phyloP scores from a whole-genome alignment of 2,113 vertebrate genomes.

The Oncorhynchus keta region DNA sequence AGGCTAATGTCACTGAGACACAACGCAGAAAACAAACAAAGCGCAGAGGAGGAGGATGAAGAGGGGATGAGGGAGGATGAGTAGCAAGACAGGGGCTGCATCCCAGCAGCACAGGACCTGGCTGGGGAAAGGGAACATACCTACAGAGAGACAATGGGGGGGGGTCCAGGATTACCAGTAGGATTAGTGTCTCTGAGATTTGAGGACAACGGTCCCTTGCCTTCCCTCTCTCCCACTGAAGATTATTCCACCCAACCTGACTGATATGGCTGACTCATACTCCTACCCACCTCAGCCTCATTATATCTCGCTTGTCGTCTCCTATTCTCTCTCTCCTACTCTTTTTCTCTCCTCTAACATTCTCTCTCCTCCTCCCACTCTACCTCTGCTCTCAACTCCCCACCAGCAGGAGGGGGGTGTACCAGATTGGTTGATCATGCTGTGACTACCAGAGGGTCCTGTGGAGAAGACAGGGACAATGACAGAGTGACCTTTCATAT shows the following conservation, averaged over 20 bases:
- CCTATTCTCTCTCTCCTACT: constrained; percentile 4
- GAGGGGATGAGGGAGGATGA: constrained; percentile 40
- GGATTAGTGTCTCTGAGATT: constrained; percentile 71
- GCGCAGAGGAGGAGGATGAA: constrained; percentile 35
- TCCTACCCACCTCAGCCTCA: constrained; percentile 12
- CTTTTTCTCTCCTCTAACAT: background rate
- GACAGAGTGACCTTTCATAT: constrained; percentile 73
- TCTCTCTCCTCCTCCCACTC: background rate
- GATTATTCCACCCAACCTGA: constrained; percentile 49
- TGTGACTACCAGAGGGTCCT: constrained; percentile 38
- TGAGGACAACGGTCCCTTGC: constrained; percentile 36
- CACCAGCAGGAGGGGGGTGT: background rate
- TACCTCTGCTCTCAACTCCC: constrained; percentile 5
- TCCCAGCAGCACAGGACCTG: constrained; percentile 38
- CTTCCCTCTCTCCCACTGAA: constrained; percentile 45
- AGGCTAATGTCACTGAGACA: constrained; percentile 64
- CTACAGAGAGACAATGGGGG: constrained; percentile 38
- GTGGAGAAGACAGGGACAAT: constrained; percentile 54
- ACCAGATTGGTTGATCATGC: constrained; percentile 42
- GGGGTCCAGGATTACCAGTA: constrained; percentile 58
- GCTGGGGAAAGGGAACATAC: constrained; percentile 46
- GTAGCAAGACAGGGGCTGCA: constrained; percentile 31
- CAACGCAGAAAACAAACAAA: constrained; percentile 65
- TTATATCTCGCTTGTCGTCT: constrained; percentile 8
- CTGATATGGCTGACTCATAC: background rate